These are phyloP conservation scores for Branchellion lobata DNA, from an alignment of 2,888 invertebrate genomes.

Conservation along the genomic window DNA sequence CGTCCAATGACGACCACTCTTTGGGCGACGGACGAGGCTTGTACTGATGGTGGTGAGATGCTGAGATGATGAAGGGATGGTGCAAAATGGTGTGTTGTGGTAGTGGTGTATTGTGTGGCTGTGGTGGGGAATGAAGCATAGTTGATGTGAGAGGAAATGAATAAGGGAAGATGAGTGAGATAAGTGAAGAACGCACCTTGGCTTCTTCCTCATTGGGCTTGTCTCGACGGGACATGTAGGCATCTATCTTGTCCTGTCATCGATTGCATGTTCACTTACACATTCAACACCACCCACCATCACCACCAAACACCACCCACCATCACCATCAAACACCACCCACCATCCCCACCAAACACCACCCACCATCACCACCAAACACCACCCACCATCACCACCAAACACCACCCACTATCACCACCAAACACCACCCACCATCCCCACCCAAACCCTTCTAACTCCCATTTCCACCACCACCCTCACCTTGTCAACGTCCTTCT, in stretches of 20 bases:
- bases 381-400: background rate
- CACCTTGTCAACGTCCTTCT: conserved; percentile 81
- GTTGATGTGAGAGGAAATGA: background rate
- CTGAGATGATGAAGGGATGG: background rate
- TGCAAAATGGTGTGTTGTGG: background rate
- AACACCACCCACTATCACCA: background rate
- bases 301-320: background rate
- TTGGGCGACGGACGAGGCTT: conserved; percentile 44
- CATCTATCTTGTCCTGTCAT: conserved; percentile 72
- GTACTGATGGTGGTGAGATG: conserved; percentile 17
- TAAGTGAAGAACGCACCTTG: too few species aligned
- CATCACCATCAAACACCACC: background rate
- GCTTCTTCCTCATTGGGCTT: conserved; percentile 38
- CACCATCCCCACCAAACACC: background rate
- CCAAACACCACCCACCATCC: background rate
- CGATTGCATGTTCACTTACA: background rate
- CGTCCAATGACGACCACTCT: conserved; percentile 67
- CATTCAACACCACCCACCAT: background rate
- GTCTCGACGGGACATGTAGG: conserved; percentile 33
- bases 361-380: background rate
- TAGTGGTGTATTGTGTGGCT: background rate
- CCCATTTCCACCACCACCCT: background rate
- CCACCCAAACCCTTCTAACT: background rate
- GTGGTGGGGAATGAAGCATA: background rate
- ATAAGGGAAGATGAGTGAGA: too few species aligned